These are phyloP conservation scores for Melanostoma mellinum DNA, from an alignment of 2,888 invertebrate genomes.

Conservation along the genomic window DNA sequence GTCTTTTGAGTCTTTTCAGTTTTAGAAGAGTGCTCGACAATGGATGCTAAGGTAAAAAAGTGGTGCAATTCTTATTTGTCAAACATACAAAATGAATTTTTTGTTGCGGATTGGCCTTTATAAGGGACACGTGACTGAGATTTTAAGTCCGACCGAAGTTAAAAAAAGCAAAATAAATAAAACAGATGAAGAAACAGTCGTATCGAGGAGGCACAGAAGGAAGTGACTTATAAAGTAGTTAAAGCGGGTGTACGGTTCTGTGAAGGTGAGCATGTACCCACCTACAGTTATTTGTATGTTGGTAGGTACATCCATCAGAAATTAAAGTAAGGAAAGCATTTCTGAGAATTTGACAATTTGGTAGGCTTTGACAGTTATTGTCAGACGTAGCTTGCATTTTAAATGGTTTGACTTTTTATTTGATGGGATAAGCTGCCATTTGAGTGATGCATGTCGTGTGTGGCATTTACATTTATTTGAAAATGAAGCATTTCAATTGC, in stretches of 20 bases:
- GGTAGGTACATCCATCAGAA: neutral
- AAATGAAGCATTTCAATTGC: slow-evolving; percentile 20
- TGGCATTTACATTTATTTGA: slow-evolving; percentile 28
- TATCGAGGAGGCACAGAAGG: slow-evolving; percentile 3
- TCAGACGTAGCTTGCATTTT: slow-evolving; percentile 48
- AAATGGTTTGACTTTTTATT: slow-evolving; percentile 18
- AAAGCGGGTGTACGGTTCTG: neutral
- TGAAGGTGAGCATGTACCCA: neutral
- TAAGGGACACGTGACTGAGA: slow-evolving; percentile 66
- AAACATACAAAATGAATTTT: slow-evolving; percentile 72
- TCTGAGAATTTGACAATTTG: slow-evolving; percentile 52
- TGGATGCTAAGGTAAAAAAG: slow-evolving; percentile 36
- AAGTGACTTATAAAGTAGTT: slow-evolving; percentile 17
- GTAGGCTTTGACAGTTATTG: slow-evolving; percentile 60
- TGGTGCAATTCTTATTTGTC: slow-evolving; percentile 72
- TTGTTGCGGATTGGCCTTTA: slow-evolving; percentile 63
- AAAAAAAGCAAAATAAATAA: neutral
- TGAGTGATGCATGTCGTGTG: slow-evolving; percentile 39
- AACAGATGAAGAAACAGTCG: neutral
- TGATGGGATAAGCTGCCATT: slow-evolving; percentile 11
- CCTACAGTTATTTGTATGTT: too few species aligned
- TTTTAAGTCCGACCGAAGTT: slow-evolving; percentile 42
- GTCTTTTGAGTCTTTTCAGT: neutral
- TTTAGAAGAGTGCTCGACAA: neutral
- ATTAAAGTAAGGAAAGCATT: slow-evolving; percentile 38